These are phyloP conservation scores for Nestor notabilis DNA, from an alignment of 2,113 vertebrate genomes.

Conservation along the genomic window DNA sequence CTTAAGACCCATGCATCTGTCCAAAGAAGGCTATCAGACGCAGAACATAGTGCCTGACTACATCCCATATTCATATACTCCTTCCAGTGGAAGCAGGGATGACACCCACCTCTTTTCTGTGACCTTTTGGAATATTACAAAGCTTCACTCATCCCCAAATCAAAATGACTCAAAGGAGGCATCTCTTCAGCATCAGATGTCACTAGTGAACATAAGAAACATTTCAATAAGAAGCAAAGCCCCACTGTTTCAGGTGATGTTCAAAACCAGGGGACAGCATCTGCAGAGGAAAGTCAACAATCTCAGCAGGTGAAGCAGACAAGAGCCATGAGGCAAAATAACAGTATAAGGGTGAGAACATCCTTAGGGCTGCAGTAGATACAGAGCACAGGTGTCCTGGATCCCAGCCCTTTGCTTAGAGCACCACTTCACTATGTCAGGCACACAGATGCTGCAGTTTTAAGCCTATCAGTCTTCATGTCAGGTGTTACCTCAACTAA, in stretches of 20 bases:
- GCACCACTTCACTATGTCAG: neutral
- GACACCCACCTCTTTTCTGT: neutral
- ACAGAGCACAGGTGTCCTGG: neutral
- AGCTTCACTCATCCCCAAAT: neutral
- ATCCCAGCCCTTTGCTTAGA: neutral
- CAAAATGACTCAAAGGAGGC: neutral
- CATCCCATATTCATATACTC: neutral
- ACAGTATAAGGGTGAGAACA: neutral
- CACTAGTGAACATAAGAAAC: neutral
- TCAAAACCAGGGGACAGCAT: neutral
- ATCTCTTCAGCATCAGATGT: neutral
- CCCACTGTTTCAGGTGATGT: neutral
- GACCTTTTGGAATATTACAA: neutral
- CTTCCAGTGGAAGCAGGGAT: neutral
- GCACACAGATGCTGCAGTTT: neutral
- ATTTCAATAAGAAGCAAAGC: neutral
- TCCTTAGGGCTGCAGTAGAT: neutral
- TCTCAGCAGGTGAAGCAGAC: neutral
- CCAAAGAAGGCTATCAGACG: neutral
- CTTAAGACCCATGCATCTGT: neutral
- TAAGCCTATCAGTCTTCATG: neutral
- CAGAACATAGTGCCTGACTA: neutral
- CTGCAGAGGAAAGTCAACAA: neutral
- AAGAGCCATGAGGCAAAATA: neutral
- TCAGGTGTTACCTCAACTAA: slow-evolving; percentile 8